Conservation (phyloP, 2,797 vertebrate species). For the Sebastes matsubarae region DNA sequence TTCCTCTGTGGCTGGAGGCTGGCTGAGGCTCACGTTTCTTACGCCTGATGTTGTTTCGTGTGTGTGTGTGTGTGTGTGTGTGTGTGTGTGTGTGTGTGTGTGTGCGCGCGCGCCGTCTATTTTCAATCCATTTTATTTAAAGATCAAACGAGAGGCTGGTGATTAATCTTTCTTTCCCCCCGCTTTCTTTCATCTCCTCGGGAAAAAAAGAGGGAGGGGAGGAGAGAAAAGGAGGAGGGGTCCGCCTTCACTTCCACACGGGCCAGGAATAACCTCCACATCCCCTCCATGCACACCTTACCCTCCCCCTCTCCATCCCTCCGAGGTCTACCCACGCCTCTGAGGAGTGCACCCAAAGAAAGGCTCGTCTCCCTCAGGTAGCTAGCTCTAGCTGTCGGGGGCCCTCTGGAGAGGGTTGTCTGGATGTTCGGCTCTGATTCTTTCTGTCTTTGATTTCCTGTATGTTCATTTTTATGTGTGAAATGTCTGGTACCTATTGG, state of each 20-base stretch:
- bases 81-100: no score
- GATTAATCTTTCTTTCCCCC: slow-evolving; percentile 82
- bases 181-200: slow-evolving; percentile 80
- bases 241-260: slow-evolving; percentile 50
- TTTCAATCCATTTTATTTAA: slow-evolving; percentile 84
- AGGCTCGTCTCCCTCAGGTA: slow-evolving; percentile 32
- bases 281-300: slow-evolving; percentile 15
- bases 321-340: slow-evolving; percentile 52
- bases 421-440: slow-evolving; percentile 34
- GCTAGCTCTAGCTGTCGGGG: slow-evolving; percentile 12
- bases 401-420: slow-evolving; percentile 25
- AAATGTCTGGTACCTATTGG: slow-evolving; percentile 14
- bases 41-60: slow-evolving; percentile 26
- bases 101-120: slow-evolving; percentile 53
- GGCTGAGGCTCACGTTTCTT: slow-evolving; percentile 64
- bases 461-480: slow-evolving; percentile 32
- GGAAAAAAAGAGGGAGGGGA: slow-evolving; percentile 56
- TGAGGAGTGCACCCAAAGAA: slow-evolving; percentile 39
- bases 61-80: slow-evolving; percentile 20
- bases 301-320: slow-evolving; percentile 38
- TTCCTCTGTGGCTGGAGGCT: slow-evolving; percentile 75
- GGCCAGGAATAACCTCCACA: slow-evolving; percentile 73
- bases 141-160: slow-evolving; percentile 84
- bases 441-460: slow-evolving; percentile 13
- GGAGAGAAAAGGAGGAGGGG: slow-evolving; percentile 57